phyloP scores from a whole-genome alignment of 2,113 vertebrate genomes.

The Peromyscus californicus region DNA sequence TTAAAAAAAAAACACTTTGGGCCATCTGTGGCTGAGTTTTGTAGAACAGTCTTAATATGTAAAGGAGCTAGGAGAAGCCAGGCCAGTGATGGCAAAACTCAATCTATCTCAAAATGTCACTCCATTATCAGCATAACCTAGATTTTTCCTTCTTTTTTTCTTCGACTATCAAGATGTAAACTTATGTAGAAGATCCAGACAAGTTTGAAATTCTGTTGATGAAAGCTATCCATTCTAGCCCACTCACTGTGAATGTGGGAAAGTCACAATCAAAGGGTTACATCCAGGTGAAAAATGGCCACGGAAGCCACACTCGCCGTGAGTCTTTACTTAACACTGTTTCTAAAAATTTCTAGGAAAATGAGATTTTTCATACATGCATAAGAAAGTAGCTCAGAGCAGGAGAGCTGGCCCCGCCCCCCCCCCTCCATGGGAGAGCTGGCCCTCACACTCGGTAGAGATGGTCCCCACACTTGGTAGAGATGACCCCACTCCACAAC shows the following conservation, averaged over 20 bases:
- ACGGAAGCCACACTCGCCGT: neutral
- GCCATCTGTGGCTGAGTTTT: neutral
- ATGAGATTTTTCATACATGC: neutral
- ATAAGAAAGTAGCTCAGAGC: constrained; percentile 23
- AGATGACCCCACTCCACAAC: too few relatives aligned
- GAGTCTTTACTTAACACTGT: neutral
- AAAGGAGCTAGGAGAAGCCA: neutral
- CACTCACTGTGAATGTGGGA: neutral
- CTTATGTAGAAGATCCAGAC: neutral
- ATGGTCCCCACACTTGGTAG: too few relatives aligned
- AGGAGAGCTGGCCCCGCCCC: neutral
- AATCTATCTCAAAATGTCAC: neutral
- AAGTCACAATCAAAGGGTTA: neutral
- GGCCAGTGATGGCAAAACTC: neutral
- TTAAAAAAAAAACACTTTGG: neutral
- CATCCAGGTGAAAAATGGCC: neutral
- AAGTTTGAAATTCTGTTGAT: neutral
- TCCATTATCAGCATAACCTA: neutral
- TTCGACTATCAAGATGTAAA: neutral
- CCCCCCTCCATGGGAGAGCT: neutral
- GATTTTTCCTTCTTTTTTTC: neutral
- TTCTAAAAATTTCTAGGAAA: neutral
- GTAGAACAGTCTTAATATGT: constrained; percentile 7
- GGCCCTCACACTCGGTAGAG: too few relatives aligned
- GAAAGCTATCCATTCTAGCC: neutral